A percentile compares a stretch with the other conserved stretches of the same genome.
Conservation (phyloP, 2,888 invertebrate species). For the Rhaphigaster nebulosa region DNA sequence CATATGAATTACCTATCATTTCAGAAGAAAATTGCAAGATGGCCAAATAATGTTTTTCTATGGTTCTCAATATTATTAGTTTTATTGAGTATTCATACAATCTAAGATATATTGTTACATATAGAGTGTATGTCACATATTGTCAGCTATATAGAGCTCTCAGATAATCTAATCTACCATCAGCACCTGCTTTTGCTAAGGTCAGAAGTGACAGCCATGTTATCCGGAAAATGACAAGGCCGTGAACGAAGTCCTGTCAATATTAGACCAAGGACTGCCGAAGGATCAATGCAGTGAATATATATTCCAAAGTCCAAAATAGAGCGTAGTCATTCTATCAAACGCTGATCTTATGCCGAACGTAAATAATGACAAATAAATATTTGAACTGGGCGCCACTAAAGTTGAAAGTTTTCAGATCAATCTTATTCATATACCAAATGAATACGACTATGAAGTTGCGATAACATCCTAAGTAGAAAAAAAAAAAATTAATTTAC, state of each 20-base stretch:
- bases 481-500: too few relatives aligned
- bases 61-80: too few relatives aligned
- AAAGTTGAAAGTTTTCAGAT: background rate
- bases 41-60: too few relatives aligned
- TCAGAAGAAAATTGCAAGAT: too few relatives aligned
- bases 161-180: background rate
- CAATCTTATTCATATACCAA: too few relatives aligned
- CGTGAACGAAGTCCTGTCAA: background rate
- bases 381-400: background rate
- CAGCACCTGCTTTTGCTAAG: background rate
- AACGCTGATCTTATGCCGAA: background rate
- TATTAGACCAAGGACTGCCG: background rate
- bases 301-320: background rate
- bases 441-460: too few relatives aligned
- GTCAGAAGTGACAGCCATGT: background rate
- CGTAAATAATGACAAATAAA: background rate
- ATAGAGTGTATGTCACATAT: too few relatives aligned
- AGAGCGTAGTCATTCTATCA: background rate
- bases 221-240: constrained; percentile 1
- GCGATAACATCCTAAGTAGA: too few relatives aligned
- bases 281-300: background rate
- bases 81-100: too few relatives aligned
- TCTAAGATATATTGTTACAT: too few relatives aligned
- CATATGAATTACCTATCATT: too few relatives aligned
- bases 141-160: background rate